Percentiles rank a stretch among this genome's conserved stretches.
Evolutionary conservation across 2,113 vertebrate species (phyloP).

Genomic region (Pitta sordida): DNA sequence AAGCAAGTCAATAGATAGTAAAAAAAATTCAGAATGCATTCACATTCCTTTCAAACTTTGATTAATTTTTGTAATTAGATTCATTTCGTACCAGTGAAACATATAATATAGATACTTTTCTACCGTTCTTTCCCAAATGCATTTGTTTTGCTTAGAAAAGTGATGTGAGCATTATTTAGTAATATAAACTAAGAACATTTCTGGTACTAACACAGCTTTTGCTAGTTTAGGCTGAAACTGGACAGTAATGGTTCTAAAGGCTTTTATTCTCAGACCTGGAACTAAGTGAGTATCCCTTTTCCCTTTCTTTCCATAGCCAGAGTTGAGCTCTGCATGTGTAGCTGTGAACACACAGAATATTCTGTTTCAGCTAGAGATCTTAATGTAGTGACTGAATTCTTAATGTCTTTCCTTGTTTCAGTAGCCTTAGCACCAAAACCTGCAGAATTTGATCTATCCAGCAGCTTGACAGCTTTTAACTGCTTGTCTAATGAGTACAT

Average conservation of each 20-base stretch:
- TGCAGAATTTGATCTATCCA: not conserved
- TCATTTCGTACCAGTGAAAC: not conserved
- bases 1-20: not conserved
- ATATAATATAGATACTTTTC: accelerated
- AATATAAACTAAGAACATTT: not conserved
- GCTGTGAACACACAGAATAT: slow-evolving; percentile 11
- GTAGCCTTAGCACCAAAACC: not conserved
- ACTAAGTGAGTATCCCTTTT: not conserved
- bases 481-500: slow-evolving; percentile 26
- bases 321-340: not conserved
- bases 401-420: not conserved
- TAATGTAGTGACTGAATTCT: not conserved
- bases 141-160: not conserved
- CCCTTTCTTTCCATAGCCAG: not conserved
- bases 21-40: not conserved
- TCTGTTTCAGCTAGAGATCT: slow-evolving; percentile 4
- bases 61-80: not conserved
- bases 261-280: not conserved
- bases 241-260: not conserved
- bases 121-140: not conserved
- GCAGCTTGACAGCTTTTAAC: slow-evolving; percentile 3
- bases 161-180: not conserved
- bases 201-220: not conserved
- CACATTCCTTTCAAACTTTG: not conserved
- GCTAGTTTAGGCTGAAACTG: not conserved